A percentile compares a stretch with the other conserved stretches of the same genome.
phyloP scores from a whole-genome alignment of 2,797 vertebrate species.

The Halcyon chelicuti region DNA sequence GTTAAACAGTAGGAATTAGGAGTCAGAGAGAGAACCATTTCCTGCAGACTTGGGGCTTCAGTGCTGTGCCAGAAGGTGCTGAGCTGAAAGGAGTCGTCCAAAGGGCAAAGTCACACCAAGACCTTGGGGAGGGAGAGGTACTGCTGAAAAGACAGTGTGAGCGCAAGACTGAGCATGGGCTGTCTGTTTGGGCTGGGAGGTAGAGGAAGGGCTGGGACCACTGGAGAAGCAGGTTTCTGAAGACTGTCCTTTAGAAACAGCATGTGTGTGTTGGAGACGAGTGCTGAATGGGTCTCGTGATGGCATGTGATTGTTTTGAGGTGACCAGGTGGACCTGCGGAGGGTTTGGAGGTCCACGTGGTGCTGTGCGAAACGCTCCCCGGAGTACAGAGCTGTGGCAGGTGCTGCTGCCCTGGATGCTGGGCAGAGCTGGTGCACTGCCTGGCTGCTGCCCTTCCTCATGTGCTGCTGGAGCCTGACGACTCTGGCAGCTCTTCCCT shows the following conservation, averaged over 20 bases:
- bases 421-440: not conserved
- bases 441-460: not conserved
- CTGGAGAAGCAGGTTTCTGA: not conserved
- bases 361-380: not conserved
- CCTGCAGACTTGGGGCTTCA: not conserved
- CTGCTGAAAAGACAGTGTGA: not conserved
- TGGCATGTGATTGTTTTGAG: not conserved
- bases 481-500: not conserved
- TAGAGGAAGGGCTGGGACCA: not conserved
- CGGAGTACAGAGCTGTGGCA: not conserved
- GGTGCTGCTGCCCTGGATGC: not conserved
- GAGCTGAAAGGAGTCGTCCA: not conserved
- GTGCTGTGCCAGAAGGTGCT: not conserved
- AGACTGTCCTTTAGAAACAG: not conserved
- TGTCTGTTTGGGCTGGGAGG: not conserved
- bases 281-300: not conserved
- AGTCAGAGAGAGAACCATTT: not conserved
- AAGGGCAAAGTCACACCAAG: not conserved
- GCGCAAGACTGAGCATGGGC: not conserved
- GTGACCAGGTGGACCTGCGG: not conserved
- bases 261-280: not conserved
- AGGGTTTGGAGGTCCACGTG: not conserved
- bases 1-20: not conserved
- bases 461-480: not conserved
- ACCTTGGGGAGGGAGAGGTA: not conserved